A percentile compares a stretch with the other conserved stretches of the same genome.
Conservation (phyloP, 2,888 invertebrate species). For the Parthenolecanium corni region DNA sequence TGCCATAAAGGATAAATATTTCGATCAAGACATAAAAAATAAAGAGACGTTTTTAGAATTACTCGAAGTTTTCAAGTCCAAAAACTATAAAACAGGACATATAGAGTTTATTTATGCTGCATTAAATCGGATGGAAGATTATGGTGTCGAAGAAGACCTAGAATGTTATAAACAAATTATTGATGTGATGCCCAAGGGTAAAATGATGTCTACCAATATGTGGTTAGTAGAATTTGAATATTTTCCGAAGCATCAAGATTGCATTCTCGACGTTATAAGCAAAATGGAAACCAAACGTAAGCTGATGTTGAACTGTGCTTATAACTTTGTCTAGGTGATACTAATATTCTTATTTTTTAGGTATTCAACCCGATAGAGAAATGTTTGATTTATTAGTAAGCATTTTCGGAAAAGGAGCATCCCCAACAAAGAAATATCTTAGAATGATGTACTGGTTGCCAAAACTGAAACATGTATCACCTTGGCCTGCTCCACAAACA, state of each 20-base stretch:
- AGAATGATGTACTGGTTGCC: constrained; percentile 86
- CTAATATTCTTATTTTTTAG: constrained; percentile 40
- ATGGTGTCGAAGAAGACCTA: constrained; percentile 74
- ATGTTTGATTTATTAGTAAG: constrained; percentile 69
- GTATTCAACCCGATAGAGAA: constrained; percentile 83
- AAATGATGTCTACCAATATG: constrained; percentile 66
- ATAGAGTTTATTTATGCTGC: constrained; percentile 91
- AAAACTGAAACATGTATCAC: constrained; percentile 81
- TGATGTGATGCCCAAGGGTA: constrained; percentile 78
- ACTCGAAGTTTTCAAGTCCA: constrained; percentile 31
- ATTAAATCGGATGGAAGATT: constrained; percentile 74
- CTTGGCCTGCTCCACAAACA: constrained; percentile 68
- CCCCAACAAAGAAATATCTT: constrained; percentile 62
- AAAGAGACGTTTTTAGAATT: constrained; percentile 36
- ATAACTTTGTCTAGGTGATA: not conserved
- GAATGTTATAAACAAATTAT: constrained; percentile 76
- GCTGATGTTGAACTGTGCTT: not conserved
- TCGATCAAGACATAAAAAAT: constrained; percentile 25
- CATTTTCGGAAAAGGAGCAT: constrained; percentile 68
- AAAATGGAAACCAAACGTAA: constrained; percentile 89
- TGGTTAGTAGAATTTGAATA: constrained; percentile 85
- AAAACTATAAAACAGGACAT: constrained; percentile 51
- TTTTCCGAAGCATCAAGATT: constrained; percentile 91
- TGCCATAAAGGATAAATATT: not conserved
- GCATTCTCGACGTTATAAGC: constrained; percentile 75